phyloP scores from a whole-genome alignment of 1,140 invertebrate genomes.

The Heliconius congener region DNA sequence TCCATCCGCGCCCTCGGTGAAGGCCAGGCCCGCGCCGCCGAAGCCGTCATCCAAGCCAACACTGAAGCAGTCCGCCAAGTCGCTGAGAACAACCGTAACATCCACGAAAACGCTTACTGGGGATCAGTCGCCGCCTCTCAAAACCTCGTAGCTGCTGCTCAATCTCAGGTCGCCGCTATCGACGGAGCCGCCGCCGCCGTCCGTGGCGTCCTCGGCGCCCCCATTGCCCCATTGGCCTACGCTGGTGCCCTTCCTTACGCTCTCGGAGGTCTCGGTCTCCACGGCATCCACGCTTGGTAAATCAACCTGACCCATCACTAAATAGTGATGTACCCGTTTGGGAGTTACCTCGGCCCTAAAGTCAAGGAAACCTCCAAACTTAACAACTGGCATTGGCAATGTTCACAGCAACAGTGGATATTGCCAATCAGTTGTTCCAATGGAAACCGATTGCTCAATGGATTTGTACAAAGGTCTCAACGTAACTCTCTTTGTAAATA shows the following conservation, averaged over 20 bases:
- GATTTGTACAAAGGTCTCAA: conserved; percentile 61
- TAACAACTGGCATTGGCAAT: conserved; percentile 32
- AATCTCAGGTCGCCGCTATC: conserved; percentile 82
- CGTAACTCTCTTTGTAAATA: conserved; percentile 80
- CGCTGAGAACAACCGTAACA: conserved; percentile 64
- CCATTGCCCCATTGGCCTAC: conserved; percentile 48
- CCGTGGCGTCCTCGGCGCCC: conserved; percentile 58
- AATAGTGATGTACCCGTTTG: conserved; percentile 22
- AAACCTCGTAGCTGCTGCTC: conserved; percentile 79
- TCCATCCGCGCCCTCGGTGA: conserved; percentile 62
- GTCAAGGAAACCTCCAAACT: conserved; percentile 22
- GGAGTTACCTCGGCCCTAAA: conserved; percentile 14
- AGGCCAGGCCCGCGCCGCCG: conserved; percentile 62
- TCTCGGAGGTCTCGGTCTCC: conserved; percentile 46
- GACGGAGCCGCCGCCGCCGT: conserved; percentile 72
- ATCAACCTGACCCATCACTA: conserved; percentile 2
- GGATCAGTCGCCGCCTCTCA: conserved; percentile 77
- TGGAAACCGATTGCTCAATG: conserved; percentile 63
- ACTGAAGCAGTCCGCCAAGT: conserved; percentile 57
- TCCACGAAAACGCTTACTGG: conserved; percentile 75
- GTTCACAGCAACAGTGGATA: conserved; percentile 4
- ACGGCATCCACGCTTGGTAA: conserved; percentile 68
- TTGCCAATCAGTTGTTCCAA: conserved; percentile 45
- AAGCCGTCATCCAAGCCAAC: conserved; percentile 62
- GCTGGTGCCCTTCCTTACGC: conserved; percentile 29